Evolutionary conservation across 2,888 invertebrate genomes (phyloP).

Genomic region (Drosophila anomalata): DNA sequence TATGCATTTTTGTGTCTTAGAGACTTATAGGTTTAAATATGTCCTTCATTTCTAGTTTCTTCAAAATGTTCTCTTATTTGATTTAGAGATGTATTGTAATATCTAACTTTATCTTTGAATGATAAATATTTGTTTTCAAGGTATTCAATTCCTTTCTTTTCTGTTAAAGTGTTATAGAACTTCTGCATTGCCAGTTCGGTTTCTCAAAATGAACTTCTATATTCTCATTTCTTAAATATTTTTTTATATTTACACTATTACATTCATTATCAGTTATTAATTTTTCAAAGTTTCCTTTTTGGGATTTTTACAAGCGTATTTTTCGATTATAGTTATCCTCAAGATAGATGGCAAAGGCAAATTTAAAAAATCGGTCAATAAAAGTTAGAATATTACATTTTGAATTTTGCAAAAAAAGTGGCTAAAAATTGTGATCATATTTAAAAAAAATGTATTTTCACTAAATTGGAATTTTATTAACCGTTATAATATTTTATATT

Average conservation of each 20-base stretch:
- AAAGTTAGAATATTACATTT: constrained; percentile 42
- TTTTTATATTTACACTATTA: constrained; percentile 23
- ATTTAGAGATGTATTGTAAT: constrained; percentile 5
- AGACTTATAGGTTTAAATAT: constrained; percentile 24
- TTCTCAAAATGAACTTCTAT: constrained; percentile 48
- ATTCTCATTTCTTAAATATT: constrained; percentile 25
- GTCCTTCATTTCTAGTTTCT: constrained; percentile 27
- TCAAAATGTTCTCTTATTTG: neutral
- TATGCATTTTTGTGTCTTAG: constrained; percentile 23
- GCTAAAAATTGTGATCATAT: too few species aligned
- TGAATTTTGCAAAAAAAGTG: neutral
- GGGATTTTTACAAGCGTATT: constrained; percentile 29
- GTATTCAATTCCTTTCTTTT: constrained; percentile 34
- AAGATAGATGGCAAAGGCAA: constrained; percentile 41
- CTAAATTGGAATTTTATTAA: too few species aligned
- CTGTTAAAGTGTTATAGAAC: constrained; percentile 38
- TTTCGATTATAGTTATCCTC: constrained; percentile 47
- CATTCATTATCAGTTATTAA: constrained; percentile 50
- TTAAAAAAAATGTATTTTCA: too few species aligned
- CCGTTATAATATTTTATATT: too few species aligned
- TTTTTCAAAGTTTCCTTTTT: constrained; percentile 38
- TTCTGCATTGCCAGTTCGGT: constrained; percentile 45
- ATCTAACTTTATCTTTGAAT: constrained; percentile 27
- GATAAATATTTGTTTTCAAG: constrained; percentile 26
- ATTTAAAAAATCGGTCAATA: constrained; percentile 10